Evolutionary conservation across 2,797 vertebrate genomes (phyloP).

Genomic region (Clarias fuscus): DNA sequence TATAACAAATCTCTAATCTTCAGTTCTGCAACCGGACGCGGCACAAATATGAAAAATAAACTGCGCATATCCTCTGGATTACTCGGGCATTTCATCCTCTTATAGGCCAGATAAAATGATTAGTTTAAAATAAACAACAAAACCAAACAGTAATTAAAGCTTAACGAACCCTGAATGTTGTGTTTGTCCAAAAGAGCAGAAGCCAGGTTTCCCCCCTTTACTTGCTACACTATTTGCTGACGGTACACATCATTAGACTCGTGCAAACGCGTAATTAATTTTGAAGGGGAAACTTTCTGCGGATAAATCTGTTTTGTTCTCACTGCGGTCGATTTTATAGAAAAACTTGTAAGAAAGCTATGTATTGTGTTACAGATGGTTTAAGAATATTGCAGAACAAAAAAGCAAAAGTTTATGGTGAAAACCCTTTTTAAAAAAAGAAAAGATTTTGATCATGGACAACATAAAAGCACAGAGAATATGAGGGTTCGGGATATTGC

Average conservation of each 20-base stretch:
- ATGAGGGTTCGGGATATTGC: background rate
- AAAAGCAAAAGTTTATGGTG: background rate
- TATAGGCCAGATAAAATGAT: conserved; percentile 37
- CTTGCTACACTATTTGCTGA: conserved; percentile 31
- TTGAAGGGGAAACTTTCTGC: conserved; percentile 19
- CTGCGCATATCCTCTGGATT: conserved; percentile 34
- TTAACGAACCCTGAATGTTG: conserved; percentile 16
- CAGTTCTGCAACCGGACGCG: conserved; percentile 31
- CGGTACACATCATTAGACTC: conserved; percentile 44
- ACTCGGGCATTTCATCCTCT: conserved; percentile 28
- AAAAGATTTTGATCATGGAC: background rate
- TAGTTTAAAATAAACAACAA: conserved; percentile 27
- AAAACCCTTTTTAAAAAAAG: background rate
- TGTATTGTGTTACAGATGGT: background rate
- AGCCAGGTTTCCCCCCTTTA: background rate
- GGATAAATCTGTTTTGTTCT: conserved; percentile 8
- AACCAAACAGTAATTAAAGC: conserved; percentile 32
- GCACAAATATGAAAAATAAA: conserved; percentile 1
- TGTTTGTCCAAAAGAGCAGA: conserved; percentile 14
- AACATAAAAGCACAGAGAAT: conserved; percentile 1
- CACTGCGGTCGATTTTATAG: background rate
- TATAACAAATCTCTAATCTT: conserved; percentile 15
- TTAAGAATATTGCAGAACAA: conserved; percentile 22
- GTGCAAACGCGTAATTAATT: conserved; percentile 37
- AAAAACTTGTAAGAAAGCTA: conserved; percentile 4